These are phyloP conservation scores for Neuroterus valhalla DNA, from an alignment of 1,140 invertebrate species.

Conservation along the genomic window DNA sequence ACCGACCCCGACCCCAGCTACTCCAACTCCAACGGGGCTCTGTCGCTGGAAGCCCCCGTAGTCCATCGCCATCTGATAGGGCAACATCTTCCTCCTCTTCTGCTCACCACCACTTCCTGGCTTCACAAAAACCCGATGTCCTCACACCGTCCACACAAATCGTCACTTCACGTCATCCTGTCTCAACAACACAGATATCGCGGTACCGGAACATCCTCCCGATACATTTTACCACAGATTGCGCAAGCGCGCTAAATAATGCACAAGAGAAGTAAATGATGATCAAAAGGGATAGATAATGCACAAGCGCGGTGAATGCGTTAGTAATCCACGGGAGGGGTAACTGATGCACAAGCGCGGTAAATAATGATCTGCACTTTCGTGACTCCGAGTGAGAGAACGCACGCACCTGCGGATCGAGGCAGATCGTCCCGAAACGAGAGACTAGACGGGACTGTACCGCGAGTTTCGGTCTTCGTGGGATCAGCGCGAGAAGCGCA, in stretches of 20 bases:
- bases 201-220: slow-evolving; percentile 21
- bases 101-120: neutral
- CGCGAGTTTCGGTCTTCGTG: slow-evolving; percentile 45
- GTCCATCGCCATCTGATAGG: slow-evolving; percentile 93
- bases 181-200: slow-evolving; percentile 32
- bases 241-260: neutral
- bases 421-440: slow-evolving; percentile 48
- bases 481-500: slow-evolving; percentile 42
- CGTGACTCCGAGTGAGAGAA: neutral
- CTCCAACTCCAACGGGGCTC: slow-evolving; percentile 80
- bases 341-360: neutral
- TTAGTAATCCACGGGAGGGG: too few species aligned
- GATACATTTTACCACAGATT: neutral
- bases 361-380: slow-evolving; percentile 25
- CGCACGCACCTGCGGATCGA: slow-evolving; percentile 33
- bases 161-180: slow-evolving; percentile 44
- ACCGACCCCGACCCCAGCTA: slow-evolving; percentile 77
- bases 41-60: slow-evolving; percentile 88
- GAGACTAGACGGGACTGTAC: slow-evolving; percentile 58
- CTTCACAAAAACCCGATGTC: slow-evolving; percentile 27
- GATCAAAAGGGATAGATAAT: too few species aligned
- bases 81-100: slow-evolving; percentile 81
- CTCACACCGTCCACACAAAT: slow-evolving; percentile 31
- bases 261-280: too few species aligned
- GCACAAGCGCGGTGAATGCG: too few species aligned